phyloP scores from a whole-genome alignment of 2,888 invertebrate species.

The Calliscelio sp. region DNA sequence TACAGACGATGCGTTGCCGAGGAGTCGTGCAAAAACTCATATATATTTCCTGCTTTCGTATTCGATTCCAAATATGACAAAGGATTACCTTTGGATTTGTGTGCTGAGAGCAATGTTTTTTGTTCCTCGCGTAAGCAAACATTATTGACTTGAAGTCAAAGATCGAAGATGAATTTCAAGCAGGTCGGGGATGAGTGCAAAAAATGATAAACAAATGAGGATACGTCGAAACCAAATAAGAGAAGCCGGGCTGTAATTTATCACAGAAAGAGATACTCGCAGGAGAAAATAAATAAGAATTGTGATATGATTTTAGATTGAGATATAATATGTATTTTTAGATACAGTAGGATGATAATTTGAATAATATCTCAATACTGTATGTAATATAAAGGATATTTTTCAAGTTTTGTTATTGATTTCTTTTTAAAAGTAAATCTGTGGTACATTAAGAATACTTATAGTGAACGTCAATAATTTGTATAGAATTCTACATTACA shows the following conservation, averaged over 20 bases:
- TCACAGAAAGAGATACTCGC: neutral
- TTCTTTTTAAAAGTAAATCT: too few relatives aligned
- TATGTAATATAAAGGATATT: too few relatives aligned
- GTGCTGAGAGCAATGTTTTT: neutral
- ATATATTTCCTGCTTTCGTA: constrained; percentile 38
- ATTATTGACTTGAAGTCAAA: neutral
- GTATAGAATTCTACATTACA: too few relatives aligned
- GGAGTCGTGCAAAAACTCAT: constrained; percentile 6
- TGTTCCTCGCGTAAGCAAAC: neutral
- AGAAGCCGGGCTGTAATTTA: neutral
- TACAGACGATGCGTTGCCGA: constrained; percentile 8
- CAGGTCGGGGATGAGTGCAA: neutral
- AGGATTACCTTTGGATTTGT: constrained; percentile 30
- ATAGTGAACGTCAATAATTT: too few relatives aligned
- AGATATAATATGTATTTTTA: neutral
- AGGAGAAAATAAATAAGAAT: neutral
- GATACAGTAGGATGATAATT: neutral
- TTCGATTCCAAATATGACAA: constrained; percentile 35
- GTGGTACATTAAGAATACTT: too few relatives aligned
- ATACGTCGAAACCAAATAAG: neutral
- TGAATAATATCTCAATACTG: too few relatives aligned
- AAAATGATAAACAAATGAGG: constrained; percentile 1
- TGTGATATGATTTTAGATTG: neutral
- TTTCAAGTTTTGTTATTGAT: too few relatives aligned
- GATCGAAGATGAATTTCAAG: neutral